These are phyloP conservation scores for Caradrina kadenii DNA, from an alignment of 2,888 invertebrate species.

Conservation along the genomic window DNA sequence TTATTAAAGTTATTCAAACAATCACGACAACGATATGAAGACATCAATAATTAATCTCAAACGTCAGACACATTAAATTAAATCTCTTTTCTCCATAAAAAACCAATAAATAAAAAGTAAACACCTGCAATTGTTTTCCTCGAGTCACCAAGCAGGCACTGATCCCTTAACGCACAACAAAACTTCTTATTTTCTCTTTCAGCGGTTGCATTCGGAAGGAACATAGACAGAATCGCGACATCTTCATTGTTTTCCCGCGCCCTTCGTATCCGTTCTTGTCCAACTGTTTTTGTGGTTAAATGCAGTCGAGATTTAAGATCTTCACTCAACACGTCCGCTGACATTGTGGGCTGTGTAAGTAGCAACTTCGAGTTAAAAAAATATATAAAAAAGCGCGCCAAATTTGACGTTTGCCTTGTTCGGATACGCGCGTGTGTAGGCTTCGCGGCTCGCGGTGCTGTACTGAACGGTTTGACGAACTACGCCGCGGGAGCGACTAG, in stretches of 20 bases:
- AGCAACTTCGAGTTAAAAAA: conserved; percentile 43
- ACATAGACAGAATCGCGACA: conserved; percentile 96
- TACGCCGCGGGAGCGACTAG: conserved; percentile 64
- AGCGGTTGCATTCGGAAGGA: conserved; percentile 92
- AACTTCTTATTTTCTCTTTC: conserved; percentile 93
- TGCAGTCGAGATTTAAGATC: conserved; percentile 94
- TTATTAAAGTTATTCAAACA: conserved; percentile 4
- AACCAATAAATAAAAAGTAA: conserved; percentile 46
- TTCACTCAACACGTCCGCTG: conserved; percentile 94
- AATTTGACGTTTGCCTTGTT: conserved; percentile 67
- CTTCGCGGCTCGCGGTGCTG: conserved; percentile 85
- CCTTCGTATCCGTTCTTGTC: conserved; percentile 94
- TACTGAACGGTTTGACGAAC: conserved; percentile 73
- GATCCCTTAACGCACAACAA: conserved; percentile 93
- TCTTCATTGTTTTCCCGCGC: conserved; percentile 96
- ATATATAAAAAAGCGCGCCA: conserved; percentile 68
- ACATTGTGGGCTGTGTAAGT: conserved; percentile 87
- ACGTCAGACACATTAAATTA: conserved; percentile 16
- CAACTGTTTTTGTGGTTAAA: conserved; percentile 94
- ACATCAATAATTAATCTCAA: conserved; percentile 3
- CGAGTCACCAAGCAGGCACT: conserved; percentile 94
- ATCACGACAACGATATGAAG: conserved; percentile 25
- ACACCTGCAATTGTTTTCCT: conserved; percentile 95
- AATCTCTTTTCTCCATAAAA: conserved; percentile 12
- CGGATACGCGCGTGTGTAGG: conserved; percentile 74